Conservation (phyloP, 2,113 vertebrate genomes). For the Chlorodrepanis virens region DNA sequence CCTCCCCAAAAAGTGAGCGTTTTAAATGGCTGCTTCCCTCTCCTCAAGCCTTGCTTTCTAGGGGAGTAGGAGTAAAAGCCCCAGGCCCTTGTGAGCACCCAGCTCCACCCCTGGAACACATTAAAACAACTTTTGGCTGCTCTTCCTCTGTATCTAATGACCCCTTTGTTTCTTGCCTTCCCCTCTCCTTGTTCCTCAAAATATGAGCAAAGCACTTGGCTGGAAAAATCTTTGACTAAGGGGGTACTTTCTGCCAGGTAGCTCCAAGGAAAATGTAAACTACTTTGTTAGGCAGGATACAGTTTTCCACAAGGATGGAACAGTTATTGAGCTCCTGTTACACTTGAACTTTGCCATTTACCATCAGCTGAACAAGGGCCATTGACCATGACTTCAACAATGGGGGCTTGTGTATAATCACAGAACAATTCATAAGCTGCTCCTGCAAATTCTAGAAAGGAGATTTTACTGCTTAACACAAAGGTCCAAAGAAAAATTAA, state of each 20-base stretch:
- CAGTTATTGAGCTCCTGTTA: neutral
- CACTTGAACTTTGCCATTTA: constrained; percentile 54
- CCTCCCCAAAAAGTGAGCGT: rapidly evolving
- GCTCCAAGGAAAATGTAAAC: neutral
- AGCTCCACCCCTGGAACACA: neutral
- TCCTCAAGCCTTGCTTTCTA: neutral
- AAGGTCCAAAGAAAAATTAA: neutral
- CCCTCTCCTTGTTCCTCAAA: neutral
- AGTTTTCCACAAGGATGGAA: neutral
- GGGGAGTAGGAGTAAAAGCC: neutral
- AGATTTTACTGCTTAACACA: neutral
- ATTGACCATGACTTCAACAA: neutral
- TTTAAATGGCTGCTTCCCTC: neutral
- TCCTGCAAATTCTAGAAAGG: neutral
- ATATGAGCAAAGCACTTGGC: neutral
- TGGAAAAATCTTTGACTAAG: neutral
- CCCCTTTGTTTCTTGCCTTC: neutral
- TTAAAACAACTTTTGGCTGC: neutral
- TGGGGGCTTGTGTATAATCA: neutral
- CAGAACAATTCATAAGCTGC: neutral
- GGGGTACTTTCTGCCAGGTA: neutral
- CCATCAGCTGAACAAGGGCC: neutral
- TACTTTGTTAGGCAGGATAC: neutral
- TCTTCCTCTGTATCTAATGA: neutral
- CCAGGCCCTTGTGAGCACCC: neutral